Conservation (phyloP, 2,797 vertebrate genomes). For the Ctenochaetus hawaiiensis region DNA sequence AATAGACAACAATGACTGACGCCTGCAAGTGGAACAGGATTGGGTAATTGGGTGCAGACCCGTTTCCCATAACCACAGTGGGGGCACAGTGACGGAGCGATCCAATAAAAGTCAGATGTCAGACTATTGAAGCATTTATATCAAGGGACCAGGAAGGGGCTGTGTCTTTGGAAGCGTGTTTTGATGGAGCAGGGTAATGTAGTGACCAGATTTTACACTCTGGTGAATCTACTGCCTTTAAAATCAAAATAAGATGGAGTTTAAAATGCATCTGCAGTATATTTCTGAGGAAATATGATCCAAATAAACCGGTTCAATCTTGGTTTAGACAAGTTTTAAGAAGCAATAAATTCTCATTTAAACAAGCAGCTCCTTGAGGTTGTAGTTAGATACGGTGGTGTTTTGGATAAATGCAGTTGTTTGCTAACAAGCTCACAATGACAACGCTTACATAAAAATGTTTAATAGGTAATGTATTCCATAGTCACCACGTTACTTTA, state of each 20-base stretch:
- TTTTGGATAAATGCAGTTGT: neutral
- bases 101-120: conserved; percentile 67
- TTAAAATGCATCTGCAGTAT: conserved; percentile 16
- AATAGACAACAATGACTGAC: conserved; percentile 51
- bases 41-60: conserved; percentile 59
- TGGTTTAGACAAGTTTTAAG: neutral
- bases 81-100: conserved; percentile 54
- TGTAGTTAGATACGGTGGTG: neutral
- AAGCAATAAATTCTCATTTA: neutral
- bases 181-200: conserved; percentile 1
- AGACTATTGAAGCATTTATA: conserved; percentile 60
- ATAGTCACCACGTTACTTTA: too few species aligned
- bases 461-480: too few species aligned
- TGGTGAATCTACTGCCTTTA: conserved; percentile 22
- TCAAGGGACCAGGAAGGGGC: conserved; percentile 28
- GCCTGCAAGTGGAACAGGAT: conserved; percentile 42
- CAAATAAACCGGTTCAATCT: conserved; percentile 22
- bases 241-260: conserved; percentile 23
- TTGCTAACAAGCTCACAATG: neutral
- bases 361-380: neutral
- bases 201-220: conserved; percentile 25
- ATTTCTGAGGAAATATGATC: neutral
- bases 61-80: conserved; percentile 58
- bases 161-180: conserved; percentile 39
- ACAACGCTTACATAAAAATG: neutral